Conservation (phyloP, 1,140 invertebrate genomes). For the Scaptomyza montana region DNA sequence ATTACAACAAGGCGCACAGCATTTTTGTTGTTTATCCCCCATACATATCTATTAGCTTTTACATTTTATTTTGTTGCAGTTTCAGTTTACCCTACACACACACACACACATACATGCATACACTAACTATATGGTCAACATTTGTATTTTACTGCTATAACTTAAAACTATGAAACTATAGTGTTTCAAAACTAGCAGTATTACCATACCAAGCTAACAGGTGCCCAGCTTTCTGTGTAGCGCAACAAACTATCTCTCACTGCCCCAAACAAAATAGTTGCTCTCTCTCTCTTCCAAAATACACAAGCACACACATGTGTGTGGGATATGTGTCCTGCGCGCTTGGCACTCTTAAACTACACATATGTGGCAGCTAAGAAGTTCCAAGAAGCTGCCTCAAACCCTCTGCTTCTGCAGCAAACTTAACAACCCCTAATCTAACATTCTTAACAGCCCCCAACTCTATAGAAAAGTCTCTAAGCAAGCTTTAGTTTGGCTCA, state of each 20-base stretch:
- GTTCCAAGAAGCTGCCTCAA: conserved; percentile 54
- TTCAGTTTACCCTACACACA: neutral
- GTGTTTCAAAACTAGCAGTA: conserved; percentile 84
- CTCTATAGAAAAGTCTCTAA: neutral
- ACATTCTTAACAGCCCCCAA: neutral
- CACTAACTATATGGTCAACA: neutral
- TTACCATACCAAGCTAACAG: conserved; percentile 82
- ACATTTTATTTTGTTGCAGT: neutral
- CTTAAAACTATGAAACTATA: conserved; percentile 80
- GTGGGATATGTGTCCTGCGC: conserved; percentile 75
- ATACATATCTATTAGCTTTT: conserved; percentile 3
- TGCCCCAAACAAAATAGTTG: conserved; percentile 58
- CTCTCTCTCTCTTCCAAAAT: conserved; percentile 12
- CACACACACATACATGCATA: neutral
- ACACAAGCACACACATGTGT: neutral
- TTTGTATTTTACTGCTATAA: conserved; percentile 64
- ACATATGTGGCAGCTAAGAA: conserved; percentile 72
- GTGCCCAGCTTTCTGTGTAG: conserved; percentile 56
- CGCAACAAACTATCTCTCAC: conserved; percentile 71
- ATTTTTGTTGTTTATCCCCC: conserved; percentile 44
- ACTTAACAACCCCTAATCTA: conserved; percentile 15
- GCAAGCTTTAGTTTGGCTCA: neutral
- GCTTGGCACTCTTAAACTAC: conserved; percentile 76
- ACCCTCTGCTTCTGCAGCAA: neutral
- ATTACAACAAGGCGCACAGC: conserved; percentile 80